phyloP scores from a whole-genome alignment of 2,888 invertebrate genomes.

The Silvanus unidentatus region DNA sequence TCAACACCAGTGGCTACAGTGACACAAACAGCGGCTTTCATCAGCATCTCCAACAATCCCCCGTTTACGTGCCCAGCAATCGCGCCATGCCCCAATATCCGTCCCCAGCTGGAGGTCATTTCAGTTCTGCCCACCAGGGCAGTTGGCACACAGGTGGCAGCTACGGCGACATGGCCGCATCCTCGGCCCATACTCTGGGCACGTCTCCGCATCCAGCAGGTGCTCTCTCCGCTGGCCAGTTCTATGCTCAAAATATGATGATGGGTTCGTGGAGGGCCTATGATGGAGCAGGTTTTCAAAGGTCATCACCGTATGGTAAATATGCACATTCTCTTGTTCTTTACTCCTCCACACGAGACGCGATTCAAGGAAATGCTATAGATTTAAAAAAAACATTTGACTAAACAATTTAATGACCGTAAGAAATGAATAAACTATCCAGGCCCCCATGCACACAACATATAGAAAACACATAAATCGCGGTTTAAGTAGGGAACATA shows the following conservation, averaged over 20 bases:
- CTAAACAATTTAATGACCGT: background rate
- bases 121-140: constrained; percentile 34
- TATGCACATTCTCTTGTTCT: constrained; percentile 6
- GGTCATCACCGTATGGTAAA: constrained; percentile 73
- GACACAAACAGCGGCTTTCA: constrained; percentile 41
- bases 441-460: constrained; percentile 8
- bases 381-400: background rate
- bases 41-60: constrained; percentile 51
- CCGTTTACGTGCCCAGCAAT: constrained; percentile 65
- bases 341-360: no score
- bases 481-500: constrained; percentile 5
- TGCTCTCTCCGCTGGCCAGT: constrained; percentile 54
- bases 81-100: constrained; percentile 50
- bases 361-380: no score
- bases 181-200: constrained; percentile 45
- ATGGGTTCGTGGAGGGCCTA: constrained; percentile 71
- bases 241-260: constrained; percentile 77
- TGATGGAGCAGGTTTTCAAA: constrained; percentile 70
- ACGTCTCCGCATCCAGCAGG: constrained; percentile 43
- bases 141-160: constrained; percentile 32
- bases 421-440: constrained; percentile 7
- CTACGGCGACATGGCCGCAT: constrained; percentile 44
- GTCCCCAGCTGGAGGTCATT: constrained; percentile 41
- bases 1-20: constrained; percentile 38
- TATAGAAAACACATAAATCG: constrained; percentile 10